phyloP scores from a whole-genome alignment of 2,888 invertebrate genomes.

The Megaustenia siamemsis region DNA sequence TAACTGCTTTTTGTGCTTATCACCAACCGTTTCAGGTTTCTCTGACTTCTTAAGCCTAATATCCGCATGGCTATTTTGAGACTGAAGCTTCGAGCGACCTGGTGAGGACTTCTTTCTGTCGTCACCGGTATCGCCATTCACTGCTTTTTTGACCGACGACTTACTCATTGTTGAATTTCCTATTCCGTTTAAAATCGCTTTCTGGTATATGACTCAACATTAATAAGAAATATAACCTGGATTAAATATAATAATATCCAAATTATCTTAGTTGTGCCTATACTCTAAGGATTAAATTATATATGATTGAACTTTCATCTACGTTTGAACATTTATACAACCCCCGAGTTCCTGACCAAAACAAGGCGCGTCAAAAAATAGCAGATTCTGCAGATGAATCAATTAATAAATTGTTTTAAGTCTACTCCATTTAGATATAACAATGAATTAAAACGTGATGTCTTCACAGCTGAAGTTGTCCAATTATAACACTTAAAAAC shows the following conservation, averaged over 20 bases:
- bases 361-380: not conserved
- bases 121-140: slow-evolving; percentile 57
- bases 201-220: slow-evolving; percentile 47
- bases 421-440: slow-evolving; percentile 11
- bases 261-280: too few species aligned
- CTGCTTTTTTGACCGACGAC: slow-evolving; percentile 55
- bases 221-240: not conserved
- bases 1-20: slow-evolving; percentile 41
- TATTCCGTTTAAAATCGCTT: slow-evolving; percentile 1
- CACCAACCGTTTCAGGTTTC: slow-evolving; percentile 32
- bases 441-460: not conserved
- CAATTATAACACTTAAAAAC: slow-evolving; percentile 4
- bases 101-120: slow-evolving; percentile 44
- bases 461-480: not conserved
- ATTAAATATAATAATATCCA: too few species aligned
- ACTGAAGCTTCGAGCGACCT: slow-evolving; percentile 35
- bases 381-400: not conserved
- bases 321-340: not conserved
- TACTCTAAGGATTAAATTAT: too few species aligned
- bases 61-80: slow-evolving; percentile 14
- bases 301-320: too few species aligned
- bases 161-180: slow-evolving; percentile 56
- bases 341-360: not conserved
- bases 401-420: not conserved
- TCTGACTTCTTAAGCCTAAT: slow-evolving; percentile 41